Evolutionary conservation across 2,797 vertebrate genomes (phyloP).

Genomic region (Melanotaenia parkinsoni): DNA sequence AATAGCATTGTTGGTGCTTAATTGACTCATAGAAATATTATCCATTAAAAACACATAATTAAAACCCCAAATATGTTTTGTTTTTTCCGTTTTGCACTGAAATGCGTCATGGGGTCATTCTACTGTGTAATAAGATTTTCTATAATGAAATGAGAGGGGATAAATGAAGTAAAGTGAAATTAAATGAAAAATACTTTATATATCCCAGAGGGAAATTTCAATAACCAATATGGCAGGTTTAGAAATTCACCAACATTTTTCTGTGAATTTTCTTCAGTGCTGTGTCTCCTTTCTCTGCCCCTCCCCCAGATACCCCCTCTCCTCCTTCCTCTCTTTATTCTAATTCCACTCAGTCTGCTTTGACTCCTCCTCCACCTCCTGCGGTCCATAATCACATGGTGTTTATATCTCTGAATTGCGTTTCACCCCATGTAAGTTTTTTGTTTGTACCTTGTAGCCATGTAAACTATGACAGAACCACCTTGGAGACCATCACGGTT

Average conservation of each 20-base stretch:
- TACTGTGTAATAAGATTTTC: neutral
- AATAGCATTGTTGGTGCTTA: no score
- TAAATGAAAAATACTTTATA: no score
- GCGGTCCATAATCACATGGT: constrained; percentile 27
- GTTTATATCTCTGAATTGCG: constrained; percentile 12
- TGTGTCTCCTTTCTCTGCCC: constrained; percentile 30
- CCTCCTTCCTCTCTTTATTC: constrained; percentile 44
- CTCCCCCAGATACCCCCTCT: constrained; percentile 29
- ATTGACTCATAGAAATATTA: no score
- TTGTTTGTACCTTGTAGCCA: no score
- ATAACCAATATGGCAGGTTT: neutral
- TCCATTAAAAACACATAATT: no score
- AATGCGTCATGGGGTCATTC: no score
- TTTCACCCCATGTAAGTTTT: no score
- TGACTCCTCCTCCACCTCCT: constrained; percentile 53
- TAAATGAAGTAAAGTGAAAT: neutral
- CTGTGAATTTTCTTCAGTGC: constrained; percentile 6
- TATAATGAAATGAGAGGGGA: neutral
- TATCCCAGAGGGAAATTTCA: no score
- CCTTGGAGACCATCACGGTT: no score
- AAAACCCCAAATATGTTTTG: no score
- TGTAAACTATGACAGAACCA: no score
- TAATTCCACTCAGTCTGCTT: constrained; percentile 45
- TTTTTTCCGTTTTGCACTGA: no score
- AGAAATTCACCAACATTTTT: neutral